Percentiles rank a stretch among this genome's conserved stretches.
Evolutionary conservation across 2,113 vertebrate genomes (phyloP).

Genomic region (Antechinus flavipes): DNA sequence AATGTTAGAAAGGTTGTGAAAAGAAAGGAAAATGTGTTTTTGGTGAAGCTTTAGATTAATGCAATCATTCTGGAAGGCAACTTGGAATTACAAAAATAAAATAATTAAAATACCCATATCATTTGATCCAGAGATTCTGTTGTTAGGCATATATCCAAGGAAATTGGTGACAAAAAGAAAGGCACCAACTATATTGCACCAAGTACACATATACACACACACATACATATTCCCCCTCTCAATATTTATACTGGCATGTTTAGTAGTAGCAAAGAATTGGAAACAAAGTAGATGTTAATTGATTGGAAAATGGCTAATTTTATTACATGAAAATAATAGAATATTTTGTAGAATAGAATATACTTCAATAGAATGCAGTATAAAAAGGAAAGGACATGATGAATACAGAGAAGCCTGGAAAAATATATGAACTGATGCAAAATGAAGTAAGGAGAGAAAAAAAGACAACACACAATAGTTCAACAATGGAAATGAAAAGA

Average conservation of each 20-base stretch:
- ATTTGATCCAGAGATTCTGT: background rate
- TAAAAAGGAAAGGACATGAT: too few relatives aligned
- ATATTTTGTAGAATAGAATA: too few relatives aligned
- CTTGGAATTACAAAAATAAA: background rate
- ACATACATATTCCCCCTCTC: too few relatives aligned
- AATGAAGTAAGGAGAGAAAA: background rate
- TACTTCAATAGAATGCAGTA: too few relatives aligned
- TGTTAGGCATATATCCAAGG: background rate
- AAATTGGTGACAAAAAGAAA: background rate
- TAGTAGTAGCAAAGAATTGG: too few relatives aligned
- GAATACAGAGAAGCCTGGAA: background rate
- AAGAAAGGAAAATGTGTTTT: background rate
- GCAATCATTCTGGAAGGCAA: background rate
- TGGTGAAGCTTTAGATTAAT: background rate
- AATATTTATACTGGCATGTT: too few relatives aligned
- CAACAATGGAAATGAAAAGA: background rate
- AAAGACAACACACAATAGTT: background rate
- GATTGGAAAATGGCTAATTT: too few relatives aligned
- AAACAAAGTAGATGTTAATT: too few relatives aligned
- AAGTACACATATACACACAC: background rate
- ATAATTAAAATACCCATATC: background rate
- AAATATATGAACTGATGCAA: background rate
- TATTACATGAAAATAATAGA: too few relatives aligned
- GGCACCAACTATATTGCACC: background rate
- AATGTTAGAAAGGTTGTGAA: background rate